phyloP scores from a whole-genome alignment of 2,113 vertebrate species.

The Oreochromis aureus region DNA sequence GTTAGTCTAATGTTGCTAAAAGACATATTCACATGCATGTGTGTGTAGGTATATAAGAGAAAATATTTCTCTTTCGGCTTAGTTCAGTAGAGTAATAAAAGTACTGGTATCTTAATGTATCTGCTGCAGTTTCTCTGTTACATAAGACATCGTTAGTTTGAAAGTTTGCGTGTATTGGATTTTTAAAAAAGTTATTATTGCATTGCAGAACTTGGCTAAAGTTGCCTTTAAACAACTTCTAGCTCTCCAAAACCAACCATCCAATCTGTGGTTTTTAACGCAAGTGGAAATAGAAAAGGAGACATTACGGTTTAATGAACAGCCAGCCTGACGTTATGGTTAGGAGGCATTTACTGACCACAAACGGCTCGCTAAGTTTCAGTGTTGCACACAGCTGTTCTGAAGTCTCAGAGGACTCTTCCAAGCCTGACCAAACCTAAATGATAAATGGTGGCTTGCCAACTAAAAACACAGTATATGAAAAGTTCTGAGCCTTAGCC shows the following conservation, averaged over 20 bases:
- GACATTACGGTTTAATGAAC: not conserved
- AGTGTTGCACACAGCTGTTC: not conserved
- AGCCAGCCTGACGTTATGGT: not conserved
- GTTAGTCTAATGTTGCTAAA: not conserved
- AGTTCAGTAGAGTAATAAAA: not conserved
- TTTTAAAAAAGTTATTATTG: not conserved
- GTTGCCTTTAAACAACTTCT: not conserved
- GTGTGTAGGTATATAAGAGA: not conserved
- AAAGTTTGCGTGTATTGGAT: not conserved
- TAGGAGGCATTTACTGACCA: not conserved
- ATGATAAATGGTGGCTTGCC: not conserved
- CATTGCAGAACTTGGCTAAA: not conserved
- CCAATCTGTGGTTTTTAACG: not conserved
- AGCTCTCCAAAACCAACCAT: not conserved
- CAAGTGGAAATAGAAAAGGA: not conserved
- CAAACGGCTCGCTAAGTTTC: not conserved
- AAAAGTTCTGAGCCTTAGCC: not conserved
- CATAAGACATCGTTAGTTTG: too few species aligned
- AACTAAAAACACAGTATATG: not conserved
- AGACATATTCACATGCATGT: not conserved
- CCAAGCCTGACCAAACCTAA: not conserved
- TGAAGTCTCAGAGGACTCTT: not conserved
- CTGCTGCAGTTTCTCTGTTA: too few species aligned
- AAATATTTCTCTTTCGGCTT: not conserved
- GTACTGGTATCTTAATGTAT: too few species aligned